Percentiles rank a stretch among this genome's conserved stretches.
phyloP scores from a whole-genome alignment of 1,140 invertebrate genomes.

The Carcinoscorpius rotundicauda region DNA sequence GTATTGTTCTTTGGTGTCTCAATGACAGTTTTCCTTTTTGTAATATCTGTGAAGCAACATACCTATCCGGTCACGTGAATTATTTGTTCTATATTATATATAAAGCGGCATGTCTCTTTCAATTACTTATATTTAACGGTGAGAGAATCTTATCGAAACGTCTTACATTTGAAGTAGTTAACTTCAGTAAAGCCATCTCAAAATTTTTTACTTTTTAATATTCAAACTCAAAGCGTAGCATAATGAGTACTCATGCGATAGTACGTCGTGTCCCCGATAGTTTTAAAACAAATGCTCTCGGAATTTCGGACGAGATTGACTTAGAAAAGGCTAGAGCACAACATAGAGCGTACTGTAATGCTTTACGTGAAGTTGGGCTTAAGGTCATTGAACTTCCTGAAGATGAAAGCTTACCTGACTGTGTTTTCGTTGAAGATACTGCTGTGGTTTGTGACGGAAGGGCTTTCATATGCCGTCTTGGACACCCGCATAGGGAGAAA shows the following conservation, averaged over 20 bases:
- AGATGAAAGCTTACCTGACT: conserved; percentile 65
- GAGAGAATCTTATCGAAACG: too few species aligned
- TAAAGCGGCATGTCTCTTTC: too few species aligned
- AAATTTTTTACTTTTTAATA: too few species aligned
- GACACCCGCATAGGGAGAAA: conserved; percentile 46
- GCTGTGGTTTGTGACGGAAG: conserved; percentile 85
- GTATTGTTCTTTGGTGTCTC: too few species aligned
- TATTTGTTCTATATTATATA: too few species aligned
- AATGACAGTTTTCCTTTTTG: too few species aligned
- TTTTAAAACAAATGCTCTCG: conserved; percentile 37
- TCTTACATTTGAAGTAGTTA: too few species aligned
- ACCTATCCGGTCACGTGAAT: too few species aligned
- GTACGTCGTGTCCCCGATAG: conserved; percentile 62
- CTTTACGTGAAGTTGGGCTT: conserved; percentile 67
- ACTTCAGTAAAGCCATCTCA: too few species aligned
- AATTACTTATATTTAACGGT: too few species aligned
- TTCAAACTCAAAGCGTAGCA: too few species aligned
- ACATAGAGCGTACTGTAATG: conserved; percentile 60
- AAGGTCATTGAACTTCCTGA: conserved; percentile 85
- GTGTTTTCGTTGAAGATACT: conserved; percentile 76
- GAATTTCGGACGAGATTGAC: conserved; percentile 44
- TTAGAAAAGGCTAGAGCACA: conserved; percentile 63
- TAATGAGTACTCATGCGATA: conserved; percentile 42
- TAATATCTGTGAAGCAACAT: too few species aligned
- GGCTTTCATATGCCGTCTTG: conserved; percentile 68